Evolutionary conservation across 1,140 invertebrate species (phyloP).

Genomic region (Aphelenchoides avenae): DNA sequence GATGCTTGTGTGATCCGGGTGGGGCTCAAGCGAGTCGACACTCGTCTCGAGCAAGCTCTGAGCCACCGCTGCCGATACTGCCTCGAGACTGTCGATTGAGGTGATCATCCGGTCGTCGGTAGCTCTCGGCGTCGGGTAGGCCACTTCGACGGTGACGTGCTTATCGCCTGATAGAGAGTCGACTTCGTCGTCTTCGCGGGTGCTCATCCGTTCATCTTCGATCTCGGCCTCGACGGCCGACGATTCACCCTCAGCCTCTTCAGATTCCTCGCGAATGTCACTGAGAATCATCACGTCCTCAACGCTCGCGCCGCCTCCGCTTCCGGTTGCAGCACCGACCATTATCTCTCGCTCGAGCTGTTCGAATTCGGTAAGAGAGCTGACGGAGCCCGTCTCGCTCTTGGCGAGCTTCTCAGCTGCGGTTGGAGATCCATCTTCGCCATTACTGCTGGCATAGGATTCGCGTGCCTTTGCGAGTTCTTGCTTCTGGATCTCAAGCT

Average conservation of each 20-base stretch:
- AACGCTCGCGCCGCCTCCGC: conserved; percentile 12
- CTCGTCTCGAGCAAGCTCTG: conserved; percentile 28
- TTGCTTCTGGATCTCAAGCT: conserved; percentile 32
- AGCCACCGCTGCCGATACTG: conserved; percentile 19
- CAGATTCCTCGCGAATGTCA: conserved; percentile 34
- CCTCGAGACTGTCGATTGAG: conserved; percentile 45
- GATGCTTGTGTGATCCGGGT: not conserved
- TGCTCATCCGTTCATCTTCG: conserved; percentile 13
- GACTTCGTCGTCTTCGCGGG: conserved; percentile 7
- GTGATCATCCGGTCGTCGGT: conserved; percentile 22
- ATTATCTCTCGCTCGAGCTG: conserved; percentile 47
- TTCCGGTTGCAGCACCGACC: conserved; percentile 14
- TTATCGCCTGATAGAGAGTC: conserved; percentile 5
- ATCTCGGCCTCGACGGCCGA: not conserved
- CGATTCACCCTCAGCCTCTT: too few species aligned
- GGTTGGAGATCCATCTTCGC: conserved; percentile 15
- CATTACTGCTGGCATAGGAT: conserved; percentile 3
- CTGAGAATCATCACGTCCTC: conserved; percentile 34
- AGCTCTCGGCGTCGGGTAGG: not conserved
- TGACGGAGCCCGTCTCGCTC: conserved; percentile 2
- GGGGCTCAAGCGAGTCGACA: conserved; percentile 29
- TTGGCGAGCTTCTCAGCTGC: not conserved
- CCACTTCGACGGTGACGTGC: not conserved
- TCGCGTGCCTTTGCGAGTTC: conserved; percentile 5
- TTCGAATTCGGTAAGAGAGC: conserved; percentile 52